Percentiles rank a stretch among this genome's conserved stretches.
These are phyloP conservation scores for Cryptus armator DNA, from an alignment of 2,888 invertebrate genomes.

Conservation along the genomic window DNA sequence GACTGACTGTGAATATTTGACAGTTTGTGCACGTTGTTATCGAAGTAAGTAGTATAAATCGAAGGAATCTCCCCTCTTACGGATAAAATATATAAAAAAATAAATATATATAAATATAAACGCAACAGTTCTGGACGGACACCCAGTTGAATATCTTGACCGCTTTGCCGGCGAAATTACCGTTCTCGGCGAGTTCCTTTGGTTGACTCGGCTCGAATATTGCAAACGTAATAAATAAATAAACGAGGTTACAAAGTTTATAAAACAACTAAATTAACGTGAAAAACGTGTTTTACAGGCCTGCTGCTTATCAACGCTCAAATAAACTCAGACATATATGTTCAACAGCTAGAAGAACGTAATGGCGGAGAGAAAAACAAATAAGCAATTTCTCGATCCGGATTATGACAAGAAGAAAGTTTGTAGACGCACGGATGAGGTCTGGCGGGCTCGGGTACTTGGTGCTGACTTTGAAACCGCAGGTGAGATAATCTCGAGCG, in stretches of 20 bases:
- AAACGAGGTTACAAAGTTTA: too few species aligned
- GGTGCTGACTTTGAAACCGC: neutral
- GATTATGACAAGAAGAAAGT: neutral
- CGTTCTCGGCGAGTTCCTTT: too few species aligned
- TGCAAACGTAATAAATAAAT: too few species aligned
- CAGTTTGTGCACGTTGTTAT: neutral
- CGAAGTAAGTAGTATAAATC: neutral
- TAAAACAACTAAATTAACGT: too few species aligned
- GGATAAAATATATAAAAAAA: neutral
- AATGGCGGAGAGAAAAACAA: neutral
- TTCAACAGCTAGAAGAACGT: neutral
- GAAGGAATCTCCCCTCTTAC: neutral
- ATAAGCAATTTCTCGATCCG: conserved; percentile 12
- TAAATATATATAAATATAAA: neutral
- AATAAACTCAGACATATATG: neutral
- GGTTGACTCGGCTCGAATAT: too few species aligned
- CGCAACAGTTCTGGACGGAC: too few species aligned
- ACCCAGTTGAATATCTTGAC: too few species aligned
- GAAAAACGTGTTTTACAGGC: neutral
- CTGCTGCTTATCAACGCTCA: neutral
- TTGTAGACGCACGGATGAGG: neutral
- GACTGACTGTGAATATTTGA: neutral
- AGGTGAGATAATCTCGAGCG: neutral
- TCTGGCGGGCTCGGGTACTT: conserved; percentile 1
- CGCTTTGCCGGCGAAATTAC: too few species aligned